Evolutionary conservation across 2,888 invertebrate species (phyloP).

Genomic region (Myopa tessellatipennis): DNA sequence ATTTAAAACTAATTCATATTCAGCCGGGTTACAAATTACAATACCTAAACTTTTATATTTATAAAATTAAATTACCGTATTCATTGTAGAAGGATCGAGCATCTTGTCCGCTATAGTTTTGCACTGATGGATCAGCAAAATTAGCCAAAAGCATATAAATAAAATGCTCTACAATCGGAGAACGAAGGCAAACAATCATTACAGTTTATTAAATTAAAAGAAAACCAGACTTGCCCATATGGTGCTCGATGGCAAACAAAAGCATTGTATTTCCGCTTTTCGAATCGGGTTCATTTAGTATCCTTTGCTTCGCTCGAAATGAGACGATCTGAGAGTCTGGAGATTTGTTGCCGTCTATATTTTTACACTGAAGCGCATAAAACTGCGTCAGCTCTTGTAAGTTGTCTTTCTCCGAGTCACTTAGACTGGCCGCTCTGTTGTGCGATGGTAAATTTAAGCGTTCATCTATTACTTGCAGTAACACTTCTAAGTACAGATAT

Average conservation of each 20-base stretch:
- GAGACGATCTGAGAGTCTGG: constrained; percentile 35
- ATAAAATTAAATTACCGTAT: constrained; percentile 44
- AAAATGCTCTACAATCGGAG: constrained; percentile 56
- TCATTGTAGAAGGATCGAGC: constrained; percentile 59
- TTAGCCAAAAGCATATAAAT: constrained; percentile 62
- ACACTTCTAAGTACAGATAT: constrained; percentile 57
- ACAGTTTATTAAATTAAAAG: background rate
- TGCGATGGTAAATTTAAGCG: constrained; percentile 42
- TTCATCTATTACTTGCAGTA: constrained; percentile 58
- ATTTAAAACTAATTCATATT: too few species aligned
- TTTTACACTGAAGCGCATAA: constrained; percentile 49
- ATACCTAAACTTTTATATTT: too few species aligned
- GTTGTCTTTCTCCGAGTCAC: constrained; percentile 41
- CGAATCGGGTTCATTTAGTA: constrained; percentile 59
- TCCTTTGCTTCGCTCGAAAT: constrained; percentile 49
- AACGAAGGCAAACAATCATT: too few species aligned
- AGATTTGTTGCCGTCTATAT: constrained; percentile 36
- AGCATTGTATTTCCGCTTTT: constrained; percentile 60
- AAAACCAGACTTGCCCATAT: constrained; percentile 52
- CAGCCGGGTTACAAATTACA: too few species aligned
- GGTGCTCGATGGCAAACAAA: constrained; percentile 60
- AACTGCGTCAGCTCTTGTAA: constrained; percentile 44
- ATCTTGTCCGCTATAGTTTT: constrained; percentile 60
- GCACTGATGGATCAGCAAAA: constrained; percentile 59
- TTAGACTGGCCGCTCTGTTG: background rate